These are phyloP conservation scores for Nasonia longicornis DNA, from an alignment of 1,140 invertebrate genomes.

Conservation along the genomic window DNA sequence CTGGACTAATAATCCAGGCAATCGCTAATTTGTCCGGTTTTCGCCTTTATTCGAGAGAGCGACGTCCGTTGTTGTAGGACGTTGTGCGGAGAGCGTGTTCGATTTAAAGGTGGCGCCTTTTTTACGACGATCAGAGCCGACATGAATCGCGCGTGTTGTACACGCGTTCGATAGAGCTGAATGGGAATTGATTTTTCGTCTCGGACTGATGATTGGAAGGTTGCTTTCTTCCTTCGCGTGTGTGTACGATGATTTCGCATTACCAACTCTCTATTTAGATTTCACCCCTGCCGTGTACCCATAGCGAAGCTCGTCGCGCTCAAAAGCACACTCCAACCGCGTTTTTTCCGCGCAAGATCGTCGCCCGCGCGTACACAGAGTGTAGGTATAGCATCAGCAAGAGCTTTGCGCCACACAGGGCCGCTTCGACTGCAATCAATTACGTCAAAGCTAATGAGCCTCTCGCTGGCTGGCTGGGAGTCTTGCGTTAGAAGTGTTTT, in stretches of 20 bases:
- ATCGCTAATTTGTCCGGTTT: conserved; percentile 59
- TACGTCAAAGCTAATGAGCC: conserved; percentile 31
- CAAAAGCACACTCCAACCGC: too few relatives aligned
- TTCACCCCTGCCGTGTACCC: too few relatives aligned
- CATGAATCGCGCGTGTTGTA: not conserved
- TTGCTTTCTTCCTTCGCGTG: not conserved
- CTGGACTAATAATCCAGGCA: conserved; percentile 63
- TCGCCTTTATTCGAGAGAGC: conserved; percentile 17
- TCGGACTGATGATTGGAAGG: not conserved
- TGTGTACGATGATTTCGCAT: too few relatives aligned
- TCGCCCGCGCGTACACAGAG: not conserved
- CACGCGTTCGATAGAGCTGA: not conserved
- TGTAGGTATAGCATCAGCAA: not conserved
- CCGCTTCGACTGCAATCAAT: conserved; percentile 26
- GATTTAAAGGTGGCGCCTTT: not conserved
- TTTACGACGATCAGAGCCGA: not conserved
- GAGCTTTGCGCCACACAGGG: not conserved
- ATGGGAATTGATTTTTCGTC: not conserved
- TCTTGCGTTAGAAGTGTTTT: conserved; percentile 30
- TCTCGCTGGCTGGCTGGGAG: not conserved
- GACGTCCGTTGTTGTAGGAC: not conserved
- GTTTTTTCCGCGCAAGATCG: not conserved
- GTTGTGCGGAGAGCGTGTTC: not conserved
- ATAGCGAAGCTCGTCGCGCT: too few relatives aligned
- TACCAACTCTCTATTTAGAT: too few relatives aligned